These are phyloP conservation scores for Aptenodytes forsteri DNA, from an alignment of 2,113 vertebrate species.

Conservation along the genomic window DNA sequence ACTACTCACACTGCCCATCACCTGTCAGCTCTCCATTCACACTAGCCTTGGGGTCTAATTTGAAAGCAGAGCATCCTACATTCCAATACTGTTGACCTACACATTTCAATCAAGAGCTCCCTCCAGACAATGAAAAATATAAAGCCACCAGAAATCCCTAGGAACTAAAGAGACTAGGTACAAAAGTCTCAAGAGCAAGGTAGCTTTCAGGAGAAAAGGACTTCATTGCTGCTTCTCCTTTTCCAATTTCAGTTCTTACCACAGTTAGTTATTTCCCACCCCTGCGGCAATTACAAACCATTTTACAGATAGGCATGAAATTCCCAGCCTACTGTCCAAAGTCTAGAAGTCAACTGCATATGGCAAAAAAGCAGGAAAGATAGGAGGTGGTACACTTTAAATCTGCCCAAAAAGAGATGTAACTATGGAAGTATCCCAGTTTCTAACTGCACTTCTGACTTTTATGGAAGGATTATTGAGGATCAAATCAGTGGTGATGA, in stretches of 20 bases:
- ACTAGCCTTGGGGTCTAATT: neutral
- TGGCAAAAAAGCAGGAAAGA: neutral
- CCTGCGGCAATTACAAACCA: neutral
- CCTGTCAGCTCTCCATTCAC: neutral
- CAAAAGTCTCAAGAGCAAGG: neutral
- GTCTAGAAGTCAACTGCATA: neutral
- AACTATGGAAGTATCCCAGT: neutral
- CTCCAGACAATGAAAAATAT: neutral
- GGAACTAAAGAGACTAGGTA: neutral
- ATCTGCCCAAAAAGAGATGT: neutral
- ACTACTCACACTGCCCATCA: neutral
- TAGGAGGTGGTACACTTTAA: neutral
- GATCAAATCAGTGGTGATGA: neutral
- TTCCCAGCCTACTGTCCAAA: neutral
- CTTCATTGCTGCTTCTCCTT: neutral
- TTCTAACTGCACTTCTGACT: neutral
- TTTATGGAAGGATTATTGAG: neutral
- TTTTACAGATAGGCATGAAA: neutral
- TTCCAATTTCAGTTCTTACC: neutral
- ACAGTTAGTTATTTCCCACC: neutral
- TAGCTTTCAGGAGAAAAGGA: neutral
- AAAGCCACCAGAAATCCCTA: neutral
- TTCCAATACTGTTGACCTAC: neutral
- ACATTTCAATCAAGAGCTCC: neutral
- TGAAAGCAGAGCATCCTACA: neutral